These are phyloP conservation scores for Caprella mutica DNA, from an alignment of 2,888 invertebrate species.

Conservation along the genomic window DNA sequence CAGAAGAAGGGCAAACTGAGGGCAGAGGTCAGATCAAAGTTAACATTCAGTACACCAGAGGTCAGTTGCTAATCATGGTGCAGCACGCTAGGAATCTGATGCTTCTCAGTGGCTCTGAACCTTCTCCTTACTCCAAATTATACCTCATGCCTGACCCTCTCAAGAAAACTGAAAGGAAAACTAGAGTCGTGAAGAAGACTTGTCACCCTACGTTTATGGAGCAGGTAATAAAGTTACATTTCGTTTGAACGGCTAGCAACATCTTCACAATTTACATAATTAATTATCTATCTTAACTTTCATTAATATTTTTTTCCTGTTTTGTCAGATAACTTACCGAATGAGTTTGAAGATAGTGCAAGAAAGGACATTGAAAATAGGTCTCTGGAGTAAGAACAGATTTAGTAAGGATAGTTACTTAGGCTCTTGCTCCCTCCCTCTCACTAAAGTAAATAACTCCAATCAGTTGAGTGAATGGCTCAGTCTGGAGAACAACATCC, in stretches of 20 bases:
- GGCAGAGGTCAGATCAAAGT: constrained; percentile 33
- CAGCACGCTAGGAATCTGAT: constrained; percentile 84
- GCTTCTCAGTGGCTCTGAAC: constrained; percentile 46
- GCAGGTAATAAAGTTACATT: too few relatives aligned
- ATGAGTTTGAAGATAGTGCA: constrained; percentile 67
- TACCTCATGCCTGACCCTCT: constrained; percentile 67
- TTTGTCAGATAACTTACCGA: constrained; percentile 80
- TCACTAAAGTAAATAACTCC: constrained; percentile 59
- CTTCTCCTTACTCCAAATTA: constrained; percentile 46
- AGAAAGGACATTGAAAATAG: constrained; percentile 69
- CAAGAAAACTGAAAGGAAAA: constrained; percentile 90
- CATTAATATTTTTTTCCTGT: too few relatives aligned
- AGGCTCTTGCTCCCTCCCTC: constrained; percentile 74
- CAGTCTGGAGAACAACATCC: constrained; percentile 45
- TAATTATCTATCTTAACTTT: too few relatives aligned
- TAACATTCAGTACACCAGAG: constrained; percentile 42
- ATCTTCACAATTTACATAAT: too few relatives aligned
- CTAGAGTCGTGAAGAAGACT: constrained; percentile 79
- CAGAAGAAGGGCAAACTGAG: too few relatives aligned
- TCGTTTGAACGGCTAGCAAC: too few relatives aligned
- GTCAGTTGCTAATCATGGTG: constrained; percentile 73
- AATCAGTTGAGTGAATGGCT: constrained; percentile 80
- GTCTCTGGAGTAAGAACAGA: constrained; percentile 82
- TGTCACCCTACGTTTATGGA: constrained; percentile 97
- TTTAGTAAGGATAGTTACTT: constrained; percentile 41